Evolutionary conservation across 2,113 vertebrate genomes (phyloP).

Genomic region (Aptenodytes forsteri): DNA sequence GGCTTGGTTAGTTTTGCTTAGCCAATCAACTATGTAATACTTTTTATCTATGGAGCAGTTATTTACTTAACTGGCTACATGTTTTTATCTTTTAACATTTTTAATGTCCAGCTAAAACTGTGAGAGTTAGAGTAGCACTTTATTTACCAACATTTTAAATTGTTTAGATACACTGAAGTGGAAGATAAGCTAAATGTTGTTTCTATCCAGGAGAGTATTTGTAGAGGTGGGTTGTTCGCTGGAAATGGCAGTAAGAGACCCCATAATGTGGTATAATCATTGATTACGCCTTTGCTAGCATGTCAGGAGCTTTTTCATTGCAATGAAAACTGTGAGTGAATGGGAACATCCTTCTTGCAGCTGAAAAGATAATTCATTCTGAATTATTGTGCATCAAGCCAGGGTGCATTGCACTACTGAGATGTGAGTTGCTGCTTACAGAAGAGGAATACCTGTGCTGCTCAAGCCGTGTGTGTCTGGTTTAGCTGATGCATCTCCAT

Average conservation of each 20-base stretch:
- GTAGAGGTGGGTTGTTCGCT: background rate
- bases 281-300: background rate
- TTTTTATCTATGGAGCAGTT: conserved; percentile 5
- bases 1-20: background rate
- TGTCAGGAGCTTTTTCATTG: background rate
- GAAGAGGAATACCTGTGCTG: background rate
- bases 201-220: background rate
- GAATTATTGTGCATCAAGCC: background rate
- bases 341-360: background rate
- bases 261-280: background rate
- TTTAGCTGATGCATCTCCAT: background rate
- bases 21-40: background rate
- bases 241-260: background rate
- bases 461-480: background rate
- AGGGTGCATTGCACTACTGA: background rate
- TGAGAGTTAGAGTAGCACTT: background rate
- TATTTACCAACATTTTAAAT: background rate
- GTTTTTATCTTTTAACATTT: background rate
- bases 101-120: background rate
- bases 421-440: background rate
- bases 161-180: background rate
- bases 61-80: background rate
- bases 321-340: background rate
- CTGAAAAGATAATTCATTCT: background rate
- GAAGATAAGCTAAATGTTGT: background rate